Evolutionary conservation across 2,888 invertebrate species (phyloP).

Genomic region (Leptopilina drosophilae): DNA sequence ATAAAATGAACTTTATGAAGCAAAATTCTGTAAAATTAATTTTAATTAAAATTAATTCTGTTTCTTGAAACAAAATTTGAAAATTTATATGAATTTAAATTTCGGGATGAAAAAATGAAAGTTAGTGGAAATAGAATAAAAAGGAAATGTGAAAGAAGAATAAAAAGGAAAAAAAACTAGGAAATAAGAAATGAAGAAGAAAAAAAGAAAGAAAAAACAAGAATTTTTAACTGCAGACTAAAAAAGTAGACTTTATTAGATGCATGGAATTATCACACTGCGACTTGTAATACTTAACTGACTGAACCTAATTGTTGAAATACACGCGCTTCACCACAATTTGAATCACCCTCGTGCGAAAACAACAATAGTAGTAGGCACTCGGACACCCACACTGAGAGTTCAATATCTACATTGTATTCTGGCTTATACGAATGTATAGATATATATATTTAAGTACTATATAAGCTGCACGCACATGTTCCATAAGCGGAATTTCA

Average conservation of each 20-base stretch:
- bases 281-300: slow-evolving; percentile 39
- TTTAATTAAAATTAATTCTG: too few relatives aligned
- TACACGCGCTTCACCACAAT: slow-evolving; percentile 68
- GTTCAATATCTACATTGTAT: slow-evolving; percentile 28
- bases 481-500: slow-evolving; percentile 40
- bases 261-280: slow-evolving; percentile 25
- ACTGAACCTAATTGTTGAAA: slow-evolving; percentile 69
- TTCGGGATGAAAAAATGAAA: too few relatives aligned
- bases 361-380: slow-evolving; percentile 38
- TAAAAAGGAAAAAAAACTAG: too few relatives aligned
- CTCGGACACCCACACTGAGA: slow-evolving; percentile 37
- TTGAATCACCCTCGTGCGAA: slow-evolving; percentile 43
- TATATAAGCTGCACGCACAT: slow-evolving; percentile 39
- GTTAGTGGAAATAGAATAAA: too few relatives aligned
- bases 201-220: too few relatives aligned
- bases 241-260: neutral
- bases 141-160: too few relatives aligned
- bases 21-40: too few relatives aligned
- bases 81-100: too few relatives aligned
- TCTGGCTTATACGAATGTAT: slow-evolving; percentile 10
- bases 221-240: too few relatives aligned
- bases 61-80: too few relatives aligned
- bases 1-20: too few relatives aligned
- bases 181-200: too few relatives aligned
- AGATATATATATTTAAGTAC: slow-evolving; percentile 12